Percentiles rank a stretch among this genome's conserved stretches.
Evolutionary conservation across 2,113 vertebrate genomes (phyloP).

Genomic region (Cyprinodon tularosa): DNA sequence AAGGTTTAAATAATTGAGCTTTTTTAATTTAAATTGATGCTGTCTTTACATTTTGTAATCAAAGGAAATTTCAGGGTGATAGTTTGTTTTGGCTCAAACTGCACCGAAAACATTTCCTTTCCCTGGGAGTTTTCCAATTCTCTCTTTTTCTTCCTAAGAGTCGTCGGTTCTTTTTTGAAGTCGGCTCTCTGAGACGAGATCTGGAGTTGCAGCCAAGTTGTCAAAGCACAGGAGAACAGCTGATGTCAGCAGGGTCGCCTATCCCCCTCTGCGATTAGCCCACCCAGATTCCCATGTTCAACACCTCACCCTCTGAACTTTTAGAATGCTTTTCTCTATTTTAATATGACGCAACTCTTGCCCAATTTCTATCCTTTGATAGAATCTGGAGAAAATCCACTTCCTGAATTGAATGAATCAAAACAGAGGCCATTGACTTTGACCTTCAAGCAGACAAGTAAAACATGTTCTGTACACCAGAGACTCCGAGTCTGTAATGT

Average conservation of each 20-base stretch:
- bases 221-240: neutral
- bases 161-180: neutral
- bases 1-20: neutral
- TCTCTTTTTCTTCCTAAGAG: neutral
- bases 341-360: neutral
- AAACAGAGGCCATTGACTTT: neutral
- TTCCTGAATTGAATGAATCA: slow-evolving; percentile 18
- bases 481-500: neutral
- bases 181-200: neutral
- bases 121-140: neutral
- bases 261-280: neutral
- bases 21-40: neutral
- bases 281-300: neutral
- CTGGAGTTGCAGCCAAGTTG: slow-evolving; percentile 6
- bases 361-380: neutral
- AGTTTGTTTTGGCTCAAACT: slow-evolving; percentile 1
- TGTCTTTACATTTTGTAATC: neutral
- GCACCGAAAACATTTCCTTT: neutral
- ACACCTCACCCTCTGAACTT: slow-evolving; percentile 9
- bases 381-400: neutral
- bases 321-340: neutral
- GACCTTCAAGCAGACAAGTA: neutral
- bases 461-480: slow-evolving; percentile 20
- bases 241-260: slow-evolving; percentile 1
- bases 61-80: neutral